phyloP scores from a whole-genome alignment of 2,888 invertebrate species.

The Antheraea yamamai region DNA sequence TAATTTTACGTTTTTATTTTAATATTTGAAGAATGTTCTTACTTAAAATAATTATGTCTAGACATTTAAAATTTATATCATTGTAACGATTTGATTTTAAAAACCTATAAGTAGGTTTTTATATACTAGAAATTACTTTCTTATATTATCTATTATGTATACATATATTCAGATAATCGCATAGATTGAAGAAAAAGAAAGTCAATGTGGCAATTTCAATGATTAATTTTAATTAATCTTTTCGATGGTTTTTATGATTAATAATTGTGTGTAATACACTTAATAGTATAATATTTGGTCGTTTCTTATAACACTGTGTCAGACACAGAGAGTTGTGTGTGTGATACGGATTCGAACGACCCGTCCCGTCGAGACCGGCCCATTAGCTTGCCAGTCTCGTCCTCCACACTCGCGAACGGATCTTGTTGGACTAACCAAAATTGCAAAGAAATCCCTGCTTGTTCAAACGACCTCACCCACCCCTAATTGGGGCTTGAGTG shows the following conservation, averaged over 20 bases:
- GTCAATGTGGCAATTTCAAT: not conserved
- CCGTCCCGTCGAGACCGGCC: slow-evolving; percentile 23
- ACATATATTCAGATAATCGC: not conserved
- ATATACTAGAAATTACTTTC: not conserved
- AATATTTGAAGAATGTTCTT: not conserved
- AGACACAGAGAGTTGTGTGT: slow-evolving; percentile 23
- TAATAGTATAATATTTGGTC: not conserved
- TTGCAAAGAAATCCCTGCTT: slow-evolving; percentile 73
- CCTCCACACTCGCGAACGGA: slow-evolving; percentile 65
- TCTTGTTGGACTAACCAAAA: slow-evolving; percentile 77
- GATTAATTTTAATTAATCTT: not conserved
- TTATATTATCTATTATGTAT: not conserved
- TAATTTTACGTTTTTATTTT: not conserved
- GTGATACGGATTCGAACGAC: not conserved
- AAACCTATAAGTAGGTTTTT: not conserved
- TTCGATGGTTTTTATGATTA: not conserved
- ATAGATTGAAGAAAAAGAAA: not conserved
- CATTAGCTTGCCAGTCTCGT: slow-evolving; percentile 72
- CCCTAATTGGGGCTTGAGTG: slow-evolving; percentile 71
- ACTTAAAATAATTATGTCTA: not conserved
- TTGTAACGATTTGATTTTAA: not conserved
- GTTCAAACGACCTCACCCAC: slow-evolving; percentile 45
- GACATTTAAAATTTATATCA: not conserved
- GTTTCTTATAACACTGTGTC: slow-evolving; percentile 12
- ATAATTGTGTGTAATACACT: not conserved